Percentiles rank a stretch among this genome's conserved stretches.
Evolutionary conservation across 2,797 vertebrate genomes (phyloP).

Genomic region (Sebastes elongatus): DNA sequence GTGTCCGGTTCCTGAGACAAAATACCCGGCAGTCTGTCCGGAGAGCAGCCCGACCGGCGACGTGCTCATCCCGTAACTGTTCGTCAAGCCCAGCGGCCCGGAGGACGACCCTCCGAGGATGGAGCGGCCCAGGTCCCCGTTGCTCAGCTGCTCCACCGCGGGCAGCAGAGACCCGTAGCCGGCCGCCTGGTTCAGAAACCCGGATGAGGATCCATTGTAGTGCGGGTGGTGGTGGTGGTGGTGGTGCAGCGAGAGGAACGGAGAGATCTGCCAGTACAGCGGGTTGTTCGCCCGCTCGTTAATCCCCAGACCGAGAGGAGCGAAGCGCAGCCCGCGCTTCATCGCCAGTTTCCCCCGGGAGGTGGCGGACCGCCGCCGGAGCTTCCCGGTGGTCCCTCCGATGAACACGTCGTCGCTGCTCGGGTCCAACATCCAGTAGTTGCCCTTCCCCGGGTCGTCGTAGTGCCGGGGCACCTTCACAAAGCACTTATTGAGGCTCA

Average conservation of each 20-base stretch:
- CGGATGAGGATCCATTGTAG: constrained; percentile 78
- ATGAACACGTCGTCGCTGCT: constrained; percentile 87
- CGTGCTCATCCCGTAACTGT: constrained; percentile 80
- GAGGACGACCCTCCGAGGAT: constrained; percentile 69
- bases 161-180: constrained; percentile 80
- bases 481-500: constrained; percentile 87
- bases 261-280: constrained; percentile 85
- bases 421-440: constrained; percentile 88
- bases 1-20: constrained; percentile 80
- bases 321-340: constrained; percentile 84
- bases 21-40: constrained; percentile 77
- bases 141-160: constrained; percentile 78
- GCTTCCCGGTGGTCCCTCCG: constrained; percentile 85
- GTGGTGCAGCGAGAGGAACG: constrained; percentile 82
- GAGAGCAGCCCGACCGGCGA: constrained; percentile 81
- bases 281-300: constrained; percentile 79
- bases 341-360: constrained; percentile 83
- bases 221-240: constrained; percentile 78
- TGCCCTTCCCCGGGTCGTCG: constrained; percentile 86
- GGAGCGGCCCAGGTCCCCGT: constrained; percentile 79
- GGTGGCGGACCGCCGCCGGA: constrained; percentile 84
- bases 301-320: constrained; percentile 79
- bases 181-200: constrained; percentile 77
- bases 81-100: constrained; percentile 72
- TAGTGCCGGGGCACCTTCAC: constrained; percentile 87